phyloP scores from a whole-genome alignment of 2,113 vertebrate genomes.

The Oenanthe melanoleuca region DNA sequence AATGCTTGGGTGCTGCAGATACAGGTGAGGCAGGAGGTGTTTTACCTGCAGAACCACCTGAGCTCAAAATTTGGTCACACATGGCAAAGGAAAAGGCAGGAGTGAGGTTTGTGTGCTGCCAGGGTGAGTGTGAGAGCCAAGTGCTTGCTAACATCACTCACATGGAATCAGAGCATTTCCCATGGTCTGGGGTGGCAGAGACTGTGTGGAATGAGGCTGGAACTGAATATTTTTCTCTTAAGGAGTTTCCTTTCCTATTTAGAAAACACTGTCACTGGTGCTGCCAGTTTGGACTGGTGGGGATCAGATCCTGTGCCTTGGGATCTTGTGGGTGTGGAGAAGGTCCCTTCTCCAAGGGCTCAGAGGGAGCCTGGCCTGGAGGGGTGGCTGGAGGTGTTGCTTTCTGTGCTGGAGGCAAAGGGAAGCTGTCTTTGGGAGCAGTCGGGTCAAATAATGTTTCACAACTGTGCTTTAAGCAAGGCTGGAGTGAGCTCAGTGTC shows the following conservation, averaged over 20 bases:
- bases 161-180: not conserved
- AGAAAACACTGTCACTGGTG: not conserved
- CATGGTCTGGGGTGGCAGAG: not conserved
- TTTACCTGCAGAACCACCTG: not conserved
- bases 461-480: not conserved
- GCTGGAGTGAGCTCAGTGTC: not conserved
- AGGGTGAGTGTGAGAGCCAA: not conserved
- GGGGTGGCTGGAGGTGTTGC: not conserved
- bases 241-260: not conserved
- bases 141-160: not conserved
- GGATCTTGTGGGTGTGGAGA: not conserved
- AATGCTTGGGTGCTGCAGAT: not conserved
- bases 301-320: not conserved
- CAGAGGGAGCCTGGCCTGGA: not conserved
- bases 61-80: not conserved
- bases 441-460: not conserved
- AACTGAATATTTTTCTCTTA: not conserved
- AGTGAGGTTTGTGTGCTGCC: not conserved
- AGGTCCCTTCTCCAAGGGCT: not conserved
- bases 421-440: not conserved
- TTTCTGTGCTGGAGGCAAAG: not conserved
- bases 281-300: not conserved
- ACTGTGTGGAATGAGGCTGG: too few species aligned
- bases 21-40: not conserved
- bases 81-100: not conserved